These are phyloP conservation scores for Clarias platycephalus DNA, from an alignment of 2,797 vertebrate species.

Conservation along the genomic window DNA sequence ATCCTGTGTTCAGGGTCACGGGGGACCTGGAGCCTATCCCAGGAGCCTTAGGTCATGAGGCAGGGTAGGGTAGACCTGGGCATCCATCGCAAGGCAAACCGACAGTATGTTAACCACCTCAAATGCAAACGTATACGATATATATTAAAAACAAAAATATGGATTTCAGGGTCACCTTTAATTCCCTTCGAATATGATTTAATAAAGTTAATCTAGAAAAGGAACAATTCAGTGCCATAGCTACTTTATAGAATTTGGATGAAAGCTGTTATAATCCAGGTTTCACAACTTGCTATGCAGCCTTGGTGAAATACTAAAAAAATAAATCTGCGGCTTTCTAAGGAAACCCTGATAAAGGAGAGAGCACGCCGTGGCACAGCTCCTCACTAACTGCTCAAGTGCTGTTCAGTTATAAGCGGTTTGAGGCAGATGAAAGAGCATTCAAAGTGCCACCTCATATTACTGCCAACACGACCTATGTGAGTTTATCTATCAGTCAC, in stretches of 20 bases:
- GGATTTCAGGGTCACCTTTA: no score
- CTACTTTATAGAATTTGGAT: neutral
- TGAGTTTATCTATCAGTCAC: neutral
- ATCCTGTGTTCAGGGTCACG: no score
- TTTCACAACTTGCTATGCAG: neutral
- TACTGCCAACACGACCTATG: neutral
- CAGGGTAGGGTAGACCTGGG: no score
- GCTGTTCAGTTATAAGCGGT: neutral
- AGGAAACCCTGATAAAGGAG: neutral
- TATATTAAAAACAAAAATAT: no score
- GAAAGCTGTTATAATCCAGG: neutral
- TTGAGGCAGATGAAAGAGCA: neutral
- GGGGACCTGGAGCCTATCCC: no score
- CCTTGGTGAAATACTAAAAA: neutral
- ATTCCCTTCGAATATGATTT: neutral
- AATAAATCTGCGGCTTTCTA: neutral
- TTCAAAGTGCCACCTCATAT: neutral
- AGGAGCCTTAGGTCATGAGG: no score
- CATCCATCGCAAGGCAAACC: no score
- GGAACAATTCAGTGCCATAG: neutral
- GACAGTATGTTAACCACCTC: no score
- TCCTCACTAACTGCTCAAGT: neutral
- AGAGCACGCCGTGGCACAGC: neutral
- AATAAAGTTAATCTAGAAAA: neutral
- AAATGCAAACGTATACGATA: no score